Base-by-base conservation (phyloP, 2,113 vertebrate species). In the Nansenia antarctica region DNA sequence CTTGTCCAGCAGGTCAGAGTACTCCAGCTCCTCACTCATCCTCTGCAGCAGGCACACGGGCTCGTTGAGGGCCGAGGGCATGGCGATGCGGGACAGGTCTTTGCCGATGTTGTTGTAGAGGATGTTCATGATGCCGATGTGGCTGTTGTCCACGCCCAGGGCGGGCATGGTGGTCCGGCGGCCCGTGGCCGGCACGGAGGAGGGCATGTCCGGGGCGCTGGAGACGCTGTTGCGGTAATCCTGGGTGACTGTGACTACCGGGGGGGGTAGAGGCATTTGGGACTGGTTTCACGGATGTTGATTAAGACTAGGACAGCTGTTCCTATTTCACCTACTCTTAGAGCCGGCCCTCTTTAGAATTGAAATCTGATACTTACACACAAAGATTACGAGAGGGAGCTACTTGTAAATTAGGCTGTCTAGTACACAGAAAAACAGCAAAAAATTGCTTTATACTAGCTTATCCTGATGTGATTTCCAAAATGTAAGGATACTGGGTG, bases 51-150 rank as follows among this genome's bases (percentile, higher is more conserved):
- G 89, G 82, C 88, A 94, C 75, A 96, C 63, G 0, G 96, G 95
- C 76, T 98, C 96, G 1, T 97, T 97, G 22, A 96, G 93, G 67
- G 92, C 92, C 2, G 93, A 93, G 0, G 96, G 95, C 95, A 97
- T 95, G 0, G 96, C 95, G 12, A 98, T 92, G 5, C 96, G 92
- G 0, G 96, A 97, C 82, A 98, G 89, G 83, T 98, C 96, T 63
- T 96, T 98, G 22, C 96, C 96, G 0, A 98, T 95, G 90, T 97
- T 97, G 92, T 96, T 96, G 64, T 95, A 93, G 20, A 98, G 90
- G 27, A 98, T 95, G 75, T 89, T 88, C 93, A 96, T 95, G 77
- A 98, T 88, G 68, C 96, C 96, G 9, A 98, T 92, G 20, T 97
- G 94, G 2, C 91, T 91, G 72, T 95, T 91, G 1, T 95, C 93